Evolutionary conservation across 23 tunicate species (phyloP).

Genomic region (Trididemnum miniatum): DNA sequence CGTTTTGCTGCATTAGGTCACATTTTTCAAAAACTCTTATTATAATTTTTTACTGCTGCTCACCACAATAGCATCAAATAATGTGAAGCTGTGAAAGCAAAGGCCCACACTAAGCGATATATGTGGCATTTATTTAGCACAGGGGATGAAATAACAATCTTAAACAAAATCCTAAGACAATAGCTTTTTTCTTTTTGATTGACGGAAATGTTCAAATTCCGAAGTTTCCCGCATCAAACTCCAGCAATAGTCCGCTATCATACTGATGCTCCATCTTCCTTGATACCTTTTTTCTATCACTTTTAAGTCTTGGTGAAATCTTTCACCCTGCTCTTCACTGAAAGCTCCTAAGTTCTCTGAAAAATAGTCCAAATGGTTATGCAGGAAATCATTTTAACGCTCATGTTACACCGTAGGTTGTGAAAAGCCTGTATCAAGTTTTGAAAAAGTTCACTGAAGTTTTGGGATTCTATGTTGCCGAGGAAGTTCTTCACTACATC

Average conservation of each 20-base stretch:
- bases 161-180: conserved; percentile 9
- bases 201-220: conserved; percentile 5
- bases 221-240: conserved; percentile 24
- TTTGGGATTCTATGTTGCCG: background rate
- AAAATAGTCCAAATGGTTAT: conserved; percentile 23
- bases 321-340: conserved; percentile 25
- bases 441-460: conserved; percentile 12
- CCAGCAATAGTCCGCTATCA: conserved; percentile 26
- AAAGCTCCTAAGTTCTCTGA: conserved; percentile 21
- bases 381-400: conserved; percentile 33
- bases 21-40: conserved; percentile 18
- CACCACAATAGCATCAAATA: conserved; percentile 25
- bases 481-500: background rate
- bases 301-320: conserved; percentile 4
- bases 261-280: conserved; percentile 18
- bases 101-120: conserved; percentile 9
- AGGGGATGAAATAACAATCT: background rate
- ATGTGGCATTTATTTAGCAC: conserved; percentile 1
- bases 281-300: conserved; percentile 29
- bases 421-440: conserved; percentile 20
- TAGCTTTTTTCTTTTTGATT: conserved; percentile 30
- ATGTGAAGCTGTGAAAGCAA: conserved; percentile 23
- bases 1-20: conserved; percentile 27
- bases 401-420: background rate
- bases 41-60: conserved; percentile 19